Base-by-base conservation (phyloP, 2,888 invertebrate genomes). In the Noctua janthina region DNA sequence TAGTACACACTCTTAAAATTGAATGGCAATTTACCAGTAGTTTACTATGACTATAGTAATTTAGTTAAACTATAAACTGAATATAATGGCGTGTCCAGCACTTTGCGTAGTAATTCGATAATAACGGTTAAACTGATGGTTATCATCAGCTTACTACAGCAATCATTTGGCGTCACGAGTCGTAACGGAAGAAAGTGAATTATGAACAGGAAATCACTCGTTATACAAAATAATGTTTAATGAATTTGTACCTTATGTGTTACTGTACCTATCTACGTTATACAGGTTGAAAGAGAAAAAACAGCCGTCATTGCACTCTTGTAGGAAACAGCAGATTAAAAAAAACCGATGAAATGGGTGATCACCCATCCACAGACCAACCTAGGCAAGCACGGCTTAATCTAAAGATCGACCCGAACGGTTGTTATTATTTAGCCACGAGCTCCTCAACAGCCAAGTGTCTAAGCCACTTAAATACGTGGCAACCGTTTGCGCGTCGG, bases 51-150 rank as follows among this genome's bases (percentile, higher is more conserved):
- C 46, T 46, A 46, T 46, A 20, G 54, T 20, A 54, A 39, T 39
- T 39, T 6, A 70, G 64, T 70, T 20, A 76, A 76, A 29, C 49
- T 59, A 70, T 70, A 82, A 82, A 70, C 39, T 51, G 20, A 64
- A 70, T 76, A 51, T 76, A 70, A 82, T 70, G 64, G 49, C 76
- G 69, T 70, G 69, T 76, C 69, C 56, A 56, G 54, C 64, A 76
- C 23, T 81, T 81, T 54, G 62, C 23, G 15, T 67, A 54, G 49
- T 81, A 69, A 76, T 76, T 81, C 17, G 69, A 56, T 70, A 70
- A 76, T 56, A 81, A 46, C 54, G 11, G 69, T 76, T 76, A n/a
- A 56, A 76, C 23, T 69, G 76, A 81, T 81, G 62, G 23, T 70
- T 76, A 82, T 76, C 82, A 54, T 4, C 7, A 20, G 15, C n/a